Percentiles rank a stretch among this genome's conserved stretches.
phyloP scores from a whole-genome alignment of 2,113 vertebrate genomes.

The Elephas maximus region DNA sequence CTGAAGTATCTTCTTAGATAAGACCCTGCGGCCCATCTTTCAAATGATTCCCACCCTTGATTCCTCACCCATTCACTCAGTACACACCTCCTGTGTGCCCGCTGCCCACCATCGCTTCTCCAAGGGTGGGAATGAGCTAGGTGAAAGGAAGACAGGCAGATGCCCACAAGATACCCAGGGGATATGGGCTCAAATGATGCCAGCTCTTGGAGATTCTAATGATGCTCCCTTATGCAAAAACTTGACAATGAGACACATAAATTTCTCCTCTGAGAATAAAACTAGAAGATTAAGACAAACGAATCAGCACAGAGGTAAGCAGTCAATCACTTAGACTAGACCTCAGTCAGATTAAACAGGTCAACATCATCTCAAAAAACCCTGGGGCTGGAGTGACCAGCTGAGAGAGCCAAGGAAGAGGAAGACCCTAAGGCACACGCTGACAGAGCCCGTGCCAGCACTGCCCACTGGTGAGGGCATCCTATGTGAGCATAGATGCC shows the following conservation, averaged over 20 bases:
- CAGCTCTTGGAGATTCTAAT: background rate
- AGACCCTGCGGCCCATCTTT: background rate
- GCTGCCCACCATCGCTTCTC: background rate
- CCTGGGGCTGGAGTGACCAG: background rate
- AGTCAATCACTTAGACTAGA: background rate
- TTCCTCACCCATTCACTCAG: background rate
- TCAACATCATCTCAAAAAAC: background rate
- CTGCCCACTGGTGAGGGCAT: background rate
- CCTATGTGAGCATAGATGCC: background rate
- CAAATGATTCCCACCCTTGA: background rate
- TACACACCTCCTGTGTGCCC: background rate
- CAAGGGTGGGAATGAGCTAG: background rate
- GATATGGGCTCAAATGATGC: background rate
- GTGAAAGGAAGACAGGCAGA: background rate
- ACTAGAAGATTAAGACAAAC: background rate
- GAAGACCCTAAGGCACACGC: background rate
- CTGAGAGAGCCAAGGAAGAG: background rate
- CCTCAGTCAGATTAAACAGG: background rate
- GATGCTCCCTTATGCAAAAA: background rate
- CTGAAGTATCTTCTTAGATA: background rate
- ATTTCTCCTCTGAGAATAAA: constrained; percentile 22
- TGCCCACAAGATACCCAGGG: background rate
- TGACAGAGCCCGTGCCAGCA: background rate
- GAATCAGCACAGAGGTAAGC: constrained; percentile 25
- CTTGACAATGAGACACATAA: constrained; percentile 14